These are phyloP conservation scores for Ceratina japonica DNA, from an alignment of 1,140 invertebrate genomes.

Conservation along the genomic window DNA sequence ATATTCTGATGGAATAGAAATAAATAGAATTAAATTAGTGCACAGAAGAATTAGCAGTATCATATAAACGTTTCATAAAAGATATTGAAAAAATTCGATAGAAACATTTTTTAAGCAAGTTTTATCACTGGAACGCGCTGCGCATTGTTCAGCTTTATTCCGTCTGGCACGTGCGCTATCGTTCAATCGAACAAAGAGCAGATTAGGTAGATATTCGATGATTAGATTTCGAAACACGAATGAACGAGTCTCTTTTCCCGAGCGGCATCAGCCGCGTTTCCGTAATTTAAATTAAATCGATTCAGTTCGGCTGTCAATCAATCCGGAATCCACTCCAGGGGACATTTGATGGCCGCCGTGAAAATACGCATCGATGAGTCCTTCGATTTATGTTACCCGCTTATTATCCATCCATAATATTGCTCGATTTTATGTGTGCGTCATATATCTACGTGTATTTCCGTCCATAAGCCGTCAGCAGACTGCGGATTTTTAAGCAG, in stretches of 20 bases:
- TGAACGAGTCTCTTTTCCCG: too few relatives aligned
- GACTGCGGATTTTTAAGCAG: too few relatives aligned
- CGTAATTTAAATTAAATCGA: slow-evolving; percentile 14
- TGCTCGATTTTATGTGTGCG: slow-evolving; percentile 9
- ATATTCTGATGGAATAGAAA: too few relatives aligned
- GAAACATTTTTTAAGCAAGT: not conserved
- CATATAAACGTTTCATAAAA: too few relatives aligned
- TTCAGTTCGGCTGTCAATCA: slow-evolving; percentile 7
- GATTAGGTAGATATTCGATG: not conserved
- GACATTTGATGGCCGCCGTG: slow-evolving; percentile 31
- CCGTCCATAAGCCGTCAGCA: too few relatives aligned
- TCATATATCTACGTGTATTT: too few relatives aligned
- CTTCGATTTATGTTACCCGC: slow-evolving; percentile 36
- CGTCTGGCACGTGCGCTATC: too few relatives aligned
- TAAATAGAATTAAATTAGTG: too few relatives aligned
- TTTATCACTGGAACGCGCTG: not conserved
- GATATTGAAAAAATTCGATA: not conserved
- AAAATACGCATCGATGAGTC: slow-evolving; percentile 54
- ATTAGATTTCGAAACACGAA: not conserved
- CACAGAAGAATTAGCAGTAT: too few relatives aligned
- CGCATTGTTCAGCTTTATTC: not conserved
- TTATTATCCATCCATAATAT: slow-evolving; percentile 41
- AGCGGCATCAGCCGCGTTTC: too few relatives aligned
- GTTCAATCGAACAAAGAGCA: too few relatives aligned
- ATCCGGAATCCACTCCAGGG: not conserved